Conservation (phyloP, 2,888 invertebrate species). For the Drosophila melanosoma region DNA sequence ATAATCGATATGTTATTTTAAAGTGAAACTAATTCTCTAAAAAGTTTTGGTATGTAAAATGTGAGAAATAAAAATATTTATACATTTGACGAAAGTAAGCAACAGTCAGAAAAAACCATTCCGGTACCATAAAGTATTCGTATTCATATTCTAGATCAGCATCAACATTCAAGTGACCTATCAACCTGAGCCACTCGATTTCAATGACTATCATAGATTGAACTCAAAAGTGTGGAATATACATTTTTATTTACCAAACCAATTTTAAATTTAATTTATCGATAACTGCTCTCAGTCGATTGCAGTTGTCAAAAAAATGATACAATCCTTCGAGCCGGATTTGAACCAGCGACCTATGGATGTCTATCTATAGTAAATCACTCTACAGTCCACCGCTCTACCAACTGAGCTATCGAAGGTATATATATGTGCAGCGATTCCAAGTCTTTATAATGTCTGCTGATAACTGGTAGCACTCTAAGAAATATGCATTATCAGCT, state of each 20-base stretch:
- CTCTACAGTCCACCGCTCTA: slow-evolving; percentile 79
- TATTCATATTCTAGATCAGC: not conserved
- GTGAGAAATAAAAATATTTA: not conserved
- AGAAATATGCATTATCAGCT: not conserved
- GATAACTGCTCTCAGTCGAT: too few relatives aligned
- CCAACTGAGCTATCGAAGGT: slow-evolving; percentile 72
- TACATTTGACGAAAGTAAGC: not conserved
- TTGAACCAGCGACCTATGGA: slow-evolving; percentile 46
- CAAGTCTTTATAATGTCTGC: not conserved
- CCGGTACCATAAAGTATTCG: not conserved
- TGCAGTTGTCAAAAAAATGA: not conserved
- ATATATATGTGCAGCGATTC: not conserved
- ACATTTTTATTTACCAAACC: too few relatives aligned
- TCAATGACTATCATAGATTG: too few relatives aligned
- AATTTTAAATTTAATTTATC: too few relatives aligned
- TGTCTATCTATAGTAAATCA: slow-evolving; percentile 11
- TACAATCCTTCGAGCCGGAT: slow-evolving; percentile 40
- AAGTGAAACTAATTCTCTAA: not conserved
- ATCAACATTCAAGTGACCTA: too few relatives aligned
- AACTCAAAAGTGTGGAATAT: too few relatives aligned
- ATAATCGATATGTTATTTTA: not conserved
- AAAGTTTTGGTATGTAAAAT: not conserved
- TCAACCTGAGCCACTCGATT: too few relatives aligned
- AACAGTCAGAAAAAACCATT: not conserved
- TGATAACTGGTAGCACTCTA: not conserved